These are phyloP conservation scores for Octopus bimaculoides DNA, from an alignment of 1,140 invertebrate species.

Conservation along the genomic window DNA sequence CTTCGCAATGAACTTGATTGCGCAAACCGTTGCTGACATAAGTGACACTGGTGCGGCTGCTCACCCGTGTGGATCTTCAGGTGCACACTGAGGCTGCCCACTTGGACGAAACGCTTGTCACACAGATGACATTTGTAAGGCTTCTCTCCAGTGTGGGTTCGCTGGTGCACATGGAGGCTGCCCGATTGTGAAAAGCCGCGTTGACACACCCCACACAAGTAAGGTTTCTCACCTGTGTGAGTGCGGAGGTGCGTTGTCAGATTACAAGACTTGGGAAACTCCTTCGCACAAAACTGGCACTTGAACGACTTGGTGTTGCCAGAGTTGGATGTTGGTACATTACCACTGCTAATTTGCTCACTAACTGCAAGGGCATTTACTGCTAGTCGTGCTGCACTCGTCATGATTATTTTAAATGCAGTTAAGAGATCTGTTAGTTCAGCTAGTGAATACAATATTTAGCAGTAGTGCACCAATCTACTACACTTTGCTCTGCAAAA, in stretches of 20 bases:
- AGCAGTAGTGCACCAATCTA: no score
- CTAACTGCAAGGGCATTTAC: neutral
- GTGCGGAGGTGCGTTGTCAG: slow-evolving; percentile 7
- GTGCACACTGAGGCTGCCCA: slow-evolving; percentile 94
- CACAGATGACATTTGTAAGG: slow-evolving; percentile 81
- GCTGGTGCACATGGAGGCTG: neutral
- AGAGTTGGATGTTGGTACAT: neutral
- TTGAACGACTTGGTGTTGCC: slow-evolving; percentile 4
- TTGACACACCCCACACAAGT: neutral
- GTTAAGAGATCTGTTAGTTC: no score
- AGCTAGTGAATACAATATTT: no score
- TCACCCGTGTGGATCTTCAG: slow-evolving; percentile 82
- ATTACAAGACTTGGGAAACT: slow-evolving; percentile 8
- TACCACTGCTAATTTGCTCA: neutral
- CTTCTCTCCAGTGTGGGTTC: slow-evolving; percentile 72
- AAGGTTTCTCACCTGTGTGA: slow-evolving; percentile 6
- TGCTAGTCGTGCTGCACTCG: neutral
- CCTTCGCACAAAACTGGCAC: slow-evolving; percentile 8
- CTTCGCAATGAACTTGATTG: slow-evolving; percentile 3
- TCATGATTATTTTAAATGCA: neutral
- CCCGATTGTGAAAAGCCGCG: neutral
- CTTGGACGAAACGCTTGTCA: slow-evolving; percentile 79
- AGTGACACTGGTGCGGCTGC: slow-evolving; percentile 46
- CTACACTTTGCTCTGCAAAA: no score
- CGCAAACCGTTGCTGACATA: slow-evolving; percentile 38